These are phyloP conservation scores for Apodemus agrarius DNA, from an alignment of 2,797 vertebrate genomes.

Conservation along the genomic window DNA sequence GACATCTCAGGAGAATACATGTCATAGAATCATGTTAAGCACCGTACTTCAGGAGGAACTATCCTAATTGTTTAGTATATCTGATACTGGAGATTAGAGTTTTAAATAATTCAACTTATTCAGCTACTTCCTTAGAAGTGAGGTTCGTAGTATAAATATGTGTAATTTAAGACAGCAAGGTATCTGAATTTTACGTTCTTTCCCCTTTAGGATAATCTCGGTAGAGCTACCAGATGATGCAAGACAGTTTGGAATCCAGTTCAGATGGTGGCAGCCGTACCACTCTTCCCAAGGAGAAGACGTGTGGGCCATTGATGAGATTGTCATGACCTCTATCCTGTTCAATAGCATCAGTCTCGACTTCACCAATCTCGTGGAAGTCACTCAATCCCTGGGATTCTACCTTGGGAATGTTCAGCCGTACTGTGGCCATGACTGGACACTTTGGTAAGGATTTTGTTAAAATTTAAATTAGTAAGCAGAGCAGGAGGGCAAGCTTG, in stretches of 20 bases:
- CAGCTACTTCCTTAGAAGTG: neutral
- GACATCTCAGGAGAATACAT: neutral
- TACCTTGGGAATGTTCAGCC: conserved; percentile 99
- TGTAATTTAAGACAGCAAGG: conserved; percentile 30
- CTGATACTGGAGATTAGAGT: neutral
- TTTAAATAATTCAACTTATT: neutral
- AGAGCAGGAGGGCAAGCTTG: neutral
- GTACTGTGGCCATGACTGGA: conserved; percentile 98
- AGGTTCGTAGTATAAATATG: neutral
- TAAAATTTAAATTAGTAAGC: neutral
- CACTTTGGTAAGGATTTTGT: conserved; percentile 92
- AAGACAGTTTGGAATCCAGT: conserved; percentile 96
- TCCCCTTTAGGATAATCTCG: conserved; percentile 94
- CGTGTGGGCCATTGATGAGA: conserved; percentile 99
- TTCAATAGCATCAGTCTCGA: conserved; percentile 99
- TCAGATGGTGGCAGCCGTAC: conserved; percentile 99
- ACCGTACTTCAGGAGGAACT: neutral
- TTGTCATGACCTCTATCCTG: conserved; percentile 98
- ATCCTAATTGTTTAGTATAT: neutral
- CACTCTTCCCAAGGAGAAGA: conserved; percentile 97
- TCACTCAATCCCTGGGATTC: conserved; percentile 99
- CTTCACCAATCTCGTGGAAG: conserved; percentile 97
- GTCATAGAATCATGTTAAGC: neutral
- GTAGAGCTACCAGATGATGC: conserved; percentile 96
- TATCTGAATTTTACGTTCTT: conserved; percentile 36